Base-by-base conservation (phyloP, 2,113 vertebrate genomes). In the Elanoides forficatus region DNA sequence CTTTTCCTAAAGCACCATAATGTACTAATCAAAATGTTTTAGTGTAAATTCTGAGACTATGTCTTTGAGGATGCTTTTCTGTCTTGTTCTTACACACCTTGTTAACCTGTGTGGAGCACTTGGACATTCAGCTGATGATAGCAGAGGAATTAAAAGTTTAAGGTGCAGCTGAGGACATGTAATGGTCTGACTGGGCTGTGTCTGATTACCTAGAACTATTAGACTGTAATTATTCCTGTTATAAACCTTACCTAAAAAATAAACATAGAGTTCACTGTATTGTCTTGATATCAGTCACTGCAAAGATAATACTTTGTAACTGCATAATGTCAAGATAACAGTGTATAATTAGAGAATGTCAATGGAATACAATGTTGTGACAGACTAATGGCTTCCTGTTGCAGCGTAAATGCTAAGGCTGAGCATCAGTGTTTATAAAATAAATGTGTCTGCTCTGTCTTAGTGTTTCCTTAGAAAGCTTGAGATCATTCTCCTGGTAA, bases 371-470 rank as follows among this genome's bases (percentile, higher is more conserved):
- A 21, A 10, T 65, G 70, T 91, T 97, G 84, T 94, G 93, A 95
- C 93, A 94, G 93, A 43, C 66, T 94, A 89, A 94, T 95, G 56
- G 83, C 88, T 93, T 97, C 93, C 93, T 94, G 76, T 62, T 93
- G 80, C 94, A 91, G 76, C 30, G 16, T 50, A 53, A 93, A 55
- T 55, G 73, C 73, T 71, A 65, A 66, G 76, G 85, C 82, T 93
- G 87, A 93, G 81, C 76, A 58, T 85, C 91, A 58, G 62, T 87
- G 68, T 92, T 96, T 87, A 91, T 91, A 90, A 95, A 94, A 95
- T 91, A 92, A 97, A 95, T 81, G 81, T 71, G 58, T 40, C 40
- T 95, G 78, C 88, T 94, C 81, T 74, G 42, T 63, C 86, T 91
- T 65, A 72, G 66, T 58, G 60, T 87, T 97, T 95, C 91, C 81